These are phyloP conservation scores for Limenitis camilla DNA, from an alignment of 2,888 invertebrate genomes.

Conservation along the genomic window DNA sequence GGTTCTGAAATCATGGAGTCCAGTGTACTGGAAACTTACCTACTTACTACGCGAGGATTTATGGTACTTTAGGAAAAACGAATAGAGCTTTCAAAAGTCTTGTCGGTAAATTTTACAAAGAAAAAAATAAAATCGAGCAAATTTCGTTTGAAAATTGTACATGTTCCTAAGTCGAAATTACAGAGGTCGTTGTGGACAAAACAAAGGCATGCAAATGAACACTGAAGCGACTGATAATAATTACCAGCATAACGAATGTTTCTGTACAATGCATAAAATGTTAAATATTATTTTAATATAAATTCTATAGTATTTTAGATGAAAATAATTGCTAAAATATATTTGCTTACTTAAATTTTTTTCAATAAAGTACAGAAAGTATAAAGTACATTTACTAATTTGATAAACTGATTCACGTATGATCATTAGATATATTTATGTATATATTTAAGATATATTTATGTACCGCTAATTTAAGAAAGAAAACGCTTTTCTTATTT, in stretches of 20 bases:
- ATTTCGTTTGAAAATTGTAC: too few species aligned
- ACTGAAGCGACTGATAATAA: constrained; percentile 8
- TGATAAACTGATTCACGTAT: too few species aligned
- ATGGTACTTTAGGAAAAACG: background rate
- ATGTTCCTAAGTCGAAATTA: background rate
- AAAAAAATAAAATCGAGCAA: too few species aligned
- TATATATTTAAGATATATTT: too few species aligned
- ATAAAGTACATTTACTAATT: too few species aligned
- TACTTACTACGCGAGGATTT: background rate
- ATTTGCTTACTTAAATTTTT: too few species aligned
- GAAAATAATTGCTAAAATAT: too few species aligned
- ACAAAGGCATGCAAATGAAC: constrained; percentile 13
- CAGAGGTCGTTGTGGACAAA: constrained; percentile 11
- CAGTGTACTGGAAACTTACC: constrained; percentile 4
- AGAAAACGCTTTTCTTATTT: too few species aligned
- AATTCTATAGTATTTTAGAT: too few species aligned
- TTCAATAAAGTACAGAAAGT: too few species aligned
- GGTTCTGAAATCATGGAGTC: constrained; percentile 15
- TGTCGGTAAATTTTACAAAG: background rate
- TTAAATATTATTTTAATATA: background rate
- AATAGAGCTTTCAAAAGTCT: background rate
- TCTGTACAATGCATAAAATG: background rate
- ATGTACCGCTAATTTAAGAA: too few species aligned
- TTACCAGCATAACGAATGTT: constrained; percentile 3
- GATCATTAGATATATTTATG: too few species aligned